A percentile compares a stretch with the other conserved stretches of the same genome.
Conservation (phyloP, 2,113 vertebrate species). For the Speoplatyrhinus poulsoni region DNA sequence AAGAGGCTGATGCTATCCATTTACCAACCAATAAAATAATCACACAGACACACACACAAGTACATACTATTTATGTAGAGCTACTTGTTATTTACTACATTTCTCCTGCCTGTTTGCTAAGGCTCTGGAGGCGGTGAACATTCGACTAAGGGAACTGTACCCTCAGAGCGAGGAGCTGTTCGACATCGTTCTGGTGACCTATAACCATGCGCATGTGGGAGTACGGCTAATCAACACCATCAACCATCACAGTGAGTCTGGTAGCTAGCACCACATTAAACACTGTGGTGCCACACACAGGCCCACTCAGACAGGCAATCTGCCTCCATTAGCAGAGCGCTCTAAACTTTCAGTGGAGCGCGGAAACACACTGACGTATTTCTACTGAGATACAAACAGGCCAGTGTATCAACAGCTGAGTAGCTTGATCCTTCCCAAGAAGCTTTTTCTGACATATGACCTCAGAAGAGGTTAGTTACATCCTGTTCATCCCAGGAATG, state of each 20-base stretch:
- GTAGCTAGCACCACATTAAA: background rate
- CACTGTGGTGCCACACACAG: background rate
- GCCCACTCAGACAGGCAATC: background rate
- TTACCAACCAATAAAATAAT: too few species aligned
- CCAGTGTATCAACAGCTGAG: constrained; percentile 66
- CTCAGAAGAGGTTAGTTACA: constrained; percentile 56
- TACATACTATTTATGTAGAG: background rate
- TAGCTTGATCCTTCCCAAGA: constrained; percentile 65
- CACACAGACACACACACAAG: background rate
- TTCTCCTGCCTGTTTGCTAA: constrained; percentile 46
- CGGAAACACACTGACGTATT: constrained; percentile 13
- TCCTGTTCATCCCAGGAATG: constrained; percentile 61
- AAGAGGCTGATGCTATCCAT: too few species aligned
- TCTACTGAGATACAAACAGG: constrained; percentile 44
- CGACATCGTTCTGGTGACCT: constrained; percentile 94
- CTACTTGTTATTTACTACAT: background rate
- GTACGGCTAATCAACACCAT: constrained; percentile 98
- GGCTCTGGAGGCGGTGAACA: constrained; percentile 92
- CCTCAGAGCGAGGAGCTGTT: constrained; percentile 93
- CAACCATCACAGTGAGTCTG: constrained; percentile 91
- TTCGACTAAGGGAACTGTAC: constrained; percentile 84
- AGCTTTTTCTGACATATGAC: constrained; percentile 49
- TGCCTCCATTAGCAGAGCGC: background rate
- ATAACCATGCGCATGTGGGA: constrained; percentile 96
- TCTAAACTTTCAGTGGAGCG: too few species aligned